These are phyloP conservation scores for Hydrozoanthus tunicans DNA, from an alignment of 64 coral and sea anemone genomes.

Conservation along the genomic window DNA sequence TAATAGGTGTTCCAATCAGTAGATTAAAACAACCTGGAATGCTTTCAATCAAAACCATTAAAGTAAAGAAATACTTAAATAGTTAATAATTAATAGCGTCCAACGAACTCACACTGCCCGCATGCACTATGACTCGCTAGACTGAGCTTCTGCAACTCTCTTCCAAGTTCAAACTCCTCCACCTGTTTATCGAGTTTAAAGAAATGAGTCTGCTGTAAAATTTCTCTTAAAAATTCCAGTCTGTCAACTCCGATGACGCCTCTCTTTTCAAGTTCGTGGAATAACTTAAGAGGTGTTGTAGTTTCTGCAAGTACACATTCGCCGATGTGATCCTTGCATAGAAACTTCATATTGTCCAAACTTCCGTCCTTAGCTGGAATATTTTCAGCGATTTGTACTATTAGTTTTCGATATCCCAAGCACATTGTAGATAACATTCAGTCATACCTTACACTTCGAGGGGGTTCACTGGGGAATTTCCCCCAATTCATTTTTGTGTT, in stretches of 20 bases:
- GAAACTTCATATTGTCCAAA: constrained; percentile 3
- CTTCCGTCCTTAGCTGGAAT: constrained; percentile 6
- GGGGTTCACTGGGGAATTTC: background rate
- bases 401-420: constrained; percentile 14
- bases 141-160: constrained; percentile 20
- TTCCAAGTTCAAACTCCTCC: constrained; percentile 15
- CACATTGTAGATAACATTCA: background rate
- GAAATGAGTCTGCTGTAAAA: background rate
- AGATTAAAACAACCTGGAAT: too few species aligned
- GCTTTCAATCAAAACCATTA: too few species aligned
- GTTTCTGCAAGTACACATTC: background rate
- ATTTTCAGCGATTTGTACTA: constrained; percentile 16
- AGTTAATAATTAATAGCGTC: background rate
- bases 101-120: background rate
- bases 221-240: background rate
- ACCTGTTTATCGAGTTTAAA: constrained; percentile 26
- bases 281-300: background rate
- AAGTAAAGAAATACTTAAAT: too few species aligned
- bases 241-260: background rate
- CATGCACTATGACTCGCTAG: background rate
- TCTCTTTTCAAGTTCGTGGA: constrained; percentile 37
- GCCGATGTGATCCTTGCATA: constrained; percentile 30
- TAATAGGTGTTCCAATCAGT: too few species aligned
- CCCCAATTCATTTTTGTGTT: background rate
- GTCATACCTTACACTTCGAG: background rate